Percentiles rank a stretch among this genome's conserved stretches.
Evolutionary conservation across 2,888 invertebrate species (phyloP).

Genomic region (Hartigia nigra): DNA sequence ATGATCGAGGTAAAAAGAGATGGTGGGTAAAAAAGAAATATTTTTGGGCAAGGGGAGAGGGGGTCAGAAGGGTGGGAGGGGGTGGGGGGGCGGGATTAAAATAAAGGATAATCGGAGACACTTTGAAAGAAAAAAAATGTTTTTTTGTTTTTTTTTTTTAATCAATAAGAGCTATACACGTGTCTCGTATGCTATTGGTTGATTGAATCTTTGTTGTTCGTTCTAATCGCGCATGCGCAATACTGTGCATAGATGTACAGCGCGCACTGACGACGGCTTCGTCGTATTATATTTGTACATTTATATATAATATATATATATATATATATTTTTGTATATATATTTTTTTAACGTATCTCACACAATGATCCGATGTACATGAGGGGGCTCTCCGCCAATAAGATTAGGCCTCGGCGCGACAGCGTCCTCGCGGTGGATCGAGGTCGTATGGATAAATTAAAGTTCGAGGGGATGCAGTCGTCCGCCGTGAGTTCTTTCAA

Average conservation of each 20-base stretch:
- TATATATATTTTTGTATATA: not conserved
- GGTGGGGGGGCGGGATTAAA: too few relatives aligned
- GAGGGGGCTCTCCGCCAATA: not conserved
- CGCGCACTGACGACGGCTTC: not conserved
- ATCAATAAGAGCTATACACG: not conserved
- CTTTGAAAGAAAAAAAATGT: not conserved
- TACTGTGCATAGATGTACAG: not conserved
- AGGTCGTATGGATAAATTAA: not conserved
- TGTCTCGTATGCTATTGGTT: not conserved
- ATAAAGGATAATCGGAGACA: not conserved
- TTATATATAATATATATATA: not conserved
- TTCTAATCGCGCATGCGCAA: not conserved
- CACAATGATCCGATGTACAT: not conserved
- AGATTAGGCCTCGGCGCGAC: not conserved
- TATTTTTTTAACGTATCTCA: not conserved
- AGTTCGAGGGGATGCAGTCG: constrained; percentile 34
- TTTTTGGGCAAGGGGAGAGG: too few relatives aligned
- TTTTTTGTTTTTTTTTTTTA: not conserved
- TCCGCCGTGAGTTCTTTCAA: constrained; percentile 36
- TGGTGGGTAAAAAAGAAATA: too few relatives aligned
- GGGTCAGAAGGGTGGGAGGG: too few relatives aligned
- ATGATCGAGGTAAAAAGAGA: too few relatives aligned
- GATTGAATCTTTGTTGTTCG: not conserved
- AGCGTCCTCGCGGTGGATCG: not conserved
- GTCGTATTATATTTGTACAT: not conserved